Evolutionary conservation across 2,113 vertebrate genomes (phyloP).

Genomic region (Gymnocephalus cernua): DNA sequence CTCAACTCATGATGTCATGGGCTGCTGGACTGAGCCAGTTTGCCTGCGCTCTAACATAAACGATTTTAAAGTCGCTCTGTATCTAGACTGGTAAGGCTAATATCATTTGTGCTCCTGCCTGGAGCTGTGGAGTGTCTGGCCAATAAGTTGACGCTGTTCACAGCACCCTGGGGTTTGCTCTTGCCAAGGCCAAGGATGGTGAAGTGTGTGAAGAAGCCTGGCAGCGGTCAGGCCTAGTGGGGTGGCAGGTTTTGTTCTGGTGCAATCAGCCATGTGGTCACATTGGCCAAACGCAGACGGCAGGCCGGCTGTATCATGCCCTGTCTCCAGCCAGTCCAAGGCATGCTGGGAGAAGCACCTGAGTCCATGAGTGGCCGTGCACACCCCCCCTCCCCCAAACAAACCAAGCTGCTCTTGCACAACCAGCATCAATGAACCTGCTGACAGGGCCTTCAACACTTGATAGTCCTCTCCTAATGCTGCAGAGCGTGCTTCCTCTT

Average conservation of each 20-base stretch:
- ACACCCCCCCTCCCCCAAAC: constrained; percentile 57
- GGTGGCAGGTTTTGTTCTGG: constrained; percentile 63
- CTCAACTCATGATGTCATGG: constrained; percentile 67
- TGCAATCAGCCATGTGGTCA: constrained; percentile 70
- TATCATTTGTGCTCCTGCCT: constrained; percentile 25
- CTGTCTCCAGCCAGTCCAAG: constrained; percentile 32
- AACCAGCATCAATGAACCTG: constrained; percentile 64
- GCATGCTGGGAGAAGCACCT: constrained; percentile 57
- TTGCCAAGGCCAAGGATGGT: constrained; percentile 7
- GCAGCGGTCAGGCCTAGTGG: constrained; percentile 44
- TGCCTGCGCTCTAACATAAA: constrained; percentile 33
- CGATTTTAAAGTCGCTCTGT: constrained; percentile 36
- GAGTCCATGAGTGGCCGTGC: constrained; percentile 14
- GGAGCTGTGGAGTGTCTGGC: constrained; percentile 11
- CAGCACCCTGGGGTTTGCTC: constrained; percentile 19
- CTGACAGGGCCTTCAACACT: constrained; percentile 75
- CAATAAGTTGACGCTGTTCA: constrained; percentile 21
- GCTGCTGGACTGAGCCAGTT: constrained; percentile 43
- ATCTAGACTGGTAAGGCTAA: constrained; percentile 19
- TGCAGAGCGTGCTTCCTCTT: constrained; percentile 56
- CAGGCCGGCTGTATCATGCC: constrained; percentile 45
- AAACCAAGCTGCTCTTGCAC: constrained; percentile 45
- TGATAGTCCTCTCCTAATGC: constrained; percentile 56
- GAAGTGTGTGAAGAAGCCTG: constrained; percentile 45
- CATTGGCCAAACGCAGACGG: constrained; percentile 53